Evolutionary conservation across 2,888 invertebrate species (phyloP), one percentile per base, ranked within the genome.

Genomic region (Chrysina gloriosa): DNA sequence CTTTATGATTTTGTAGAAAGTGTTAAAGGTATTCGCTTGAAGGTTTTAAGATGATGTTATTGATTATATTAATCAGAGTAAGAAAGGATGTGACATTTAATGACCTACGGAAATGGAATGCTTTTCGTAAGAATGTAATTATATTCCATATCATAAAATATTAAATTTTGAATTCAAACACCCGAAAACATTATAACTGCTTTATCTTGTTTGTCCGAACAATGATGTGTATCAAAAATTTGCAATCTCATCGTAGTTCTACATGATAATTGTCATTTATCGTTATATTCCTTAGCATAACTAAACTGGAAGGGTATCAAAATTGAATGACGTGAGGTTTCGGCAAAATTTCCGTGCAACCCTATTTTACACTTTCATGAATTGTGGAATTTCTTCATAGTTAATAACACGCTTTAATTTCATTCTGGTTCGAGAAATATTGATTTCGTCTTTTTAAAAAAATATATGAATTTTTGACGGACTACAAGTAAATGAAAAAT

Each of bases 341-440:
- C 58, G 58, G 58, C 58, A 61, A 61, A 52, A 61, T 61, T 61
- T 42, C 42, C 42, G 42, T 42, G 45, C 69, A 61, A 61, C 65
- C 69, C 69, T 25, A 63, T 61, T 69, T 65, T 69, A 69, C 69
- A 65, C 69, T 61, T 69, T 69, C 61, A 42, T 39, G 68, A 68
- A 68, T 65, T 50, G 54, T 48, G 42, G 58, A 64, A 50, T 52
- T 64, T 42, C 23, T 42, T 61, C n/a, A 42, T 68, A 47, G 48
- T 68, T 69, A 69, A 69, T 69, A 69, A 65, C 69, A 69, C 69
- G 69, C 65, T 69, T 69, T 65, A 61, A 69, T 58, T 23, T 31
- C 19, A 31, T 65, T 52, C 11, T 14, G 58, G 1, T 42, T 29
- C 42, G 42, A 61, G 42, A 61, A 45, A 61, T 61, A 61, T 61